Base-by-base conservation (phyloP, 2,888 invertebrate species). In the Ctenicera cuprea region DNA sequence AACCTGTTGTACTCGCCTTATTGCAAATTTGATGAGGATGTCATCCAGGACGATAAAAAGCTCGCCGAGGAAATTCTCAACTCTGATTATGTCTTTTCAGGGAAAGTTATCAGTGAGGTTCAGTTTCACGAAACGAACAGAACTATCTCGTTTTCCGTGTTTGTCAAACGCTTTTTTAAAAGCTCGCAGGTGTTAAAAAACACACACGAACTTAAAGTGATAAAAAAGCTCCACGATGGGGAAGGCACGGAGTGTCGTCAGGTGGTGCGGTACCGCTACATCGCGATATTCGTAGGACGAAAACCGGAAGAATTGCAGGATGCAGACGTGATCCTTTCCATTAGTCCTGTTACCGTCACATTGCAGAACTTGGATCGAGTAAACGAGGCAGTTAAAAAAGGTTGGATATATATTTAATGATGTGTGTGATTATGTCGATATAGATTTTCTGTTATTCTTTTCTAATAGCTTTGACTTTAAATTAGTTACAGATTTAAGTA, bases 301-400 rank as follows among this genome's bases (percentile, higher is more conserved):
- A 84, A 83, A 76, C 79, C 82, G 63, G 79, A 78, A 76, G 80
- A 79, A 74, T 70, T 76, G 14, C 78, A 80, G 63, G 82, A 83
- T 76, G 81, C 79, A 76, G 85, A 86, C 78, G 81, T 87, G 41
- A 78, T 83, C 71, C 84, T 87, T 71, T 82, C 80, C 65, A 79
- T 86, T 77, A 83, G 83, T 73, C 87, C 87, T 45, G 83, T 88
- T 75, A 85, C 87, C 62, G 86, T 88, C 77, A 87, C 87, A 54
- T 82, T 88, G 64, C 83, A 82, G 66, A 87, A 87, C 81, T 82
- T 88, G 82, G 87, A 88, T 79, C 83, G 86, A 74, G 84, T 88
- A 71, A 86, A 85, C 77, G 83, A 84, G 38, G 87, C 86, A 37
- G 76, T 76, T 45, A 86, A 86, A 68, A 86, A 86, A 87, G 88